Evolutionary conservation across 2,797 vertebrate species (phyloP).

Genomic region (Acipenser transmontanus): DNA sequence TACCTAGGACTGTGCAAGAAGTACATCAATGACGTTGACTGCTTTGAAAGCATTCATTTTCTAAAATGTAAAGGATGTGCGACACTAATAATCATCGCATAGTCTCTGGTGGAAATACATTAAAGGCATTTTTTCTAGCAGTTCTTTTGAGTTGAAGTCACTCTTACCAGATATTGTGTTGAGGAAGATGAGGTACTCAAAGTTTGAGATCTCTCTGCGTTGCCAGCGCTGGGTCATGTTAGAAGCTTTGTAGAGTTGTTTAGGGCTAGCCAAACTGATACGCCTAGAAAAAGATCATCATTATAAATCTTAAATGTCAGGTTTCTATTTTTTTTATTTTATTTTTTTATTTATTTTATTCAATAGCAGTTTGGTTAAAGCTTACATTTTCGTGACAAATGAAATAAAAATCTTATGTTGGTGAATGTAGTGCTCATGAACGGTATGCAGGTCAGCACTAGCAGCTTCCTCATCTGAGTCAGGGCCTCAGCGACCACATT

Average conservation of each 20-base stretch:
- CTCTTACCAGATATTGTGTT: conserved; percentile 80
- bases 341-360: too few relatives aligned
- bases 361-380: too few relatives aligned
- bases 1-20: not conserved
- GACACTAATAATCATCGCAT: not conserved
- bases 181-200: conserved; percentile 92
- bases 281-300: conserved; percentile 65
- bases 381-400: too few relatives aligned
- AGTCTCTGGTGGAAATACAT: not conserved
- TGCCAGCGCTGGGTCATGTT: conserved; percentile 97
- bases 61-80: not conserved
- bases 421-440: too few relatives aligned
- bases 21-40: not conserved
- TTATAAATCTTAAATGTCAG: conserved; percentile 21
- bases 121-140: not conserved
- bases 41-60: too few relatives aligned
- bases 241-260: conserved; percentile 93
- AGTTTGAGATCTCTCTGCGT: conserved; percentile 95
- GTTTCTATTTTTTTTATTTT: too few relatives aligned
- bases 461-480: too few relatives aligned
- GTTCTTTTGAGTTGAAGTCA: not conserved
- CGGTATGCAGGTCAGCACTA: too few relatives aligned
- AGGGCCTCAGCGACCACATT: too few relatives aligned
- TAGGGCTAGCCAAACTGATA: conserved; percentile 86
- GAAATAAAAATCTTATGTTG: too few relatives aligned